Percentiles rank a stretch among this genome's conserved stretches.
These are phyloP conservation scores for Esox masquinongy DNA, from an alignment of 2,797 vertebrate species.

Conservation along the genomic window DNA sequence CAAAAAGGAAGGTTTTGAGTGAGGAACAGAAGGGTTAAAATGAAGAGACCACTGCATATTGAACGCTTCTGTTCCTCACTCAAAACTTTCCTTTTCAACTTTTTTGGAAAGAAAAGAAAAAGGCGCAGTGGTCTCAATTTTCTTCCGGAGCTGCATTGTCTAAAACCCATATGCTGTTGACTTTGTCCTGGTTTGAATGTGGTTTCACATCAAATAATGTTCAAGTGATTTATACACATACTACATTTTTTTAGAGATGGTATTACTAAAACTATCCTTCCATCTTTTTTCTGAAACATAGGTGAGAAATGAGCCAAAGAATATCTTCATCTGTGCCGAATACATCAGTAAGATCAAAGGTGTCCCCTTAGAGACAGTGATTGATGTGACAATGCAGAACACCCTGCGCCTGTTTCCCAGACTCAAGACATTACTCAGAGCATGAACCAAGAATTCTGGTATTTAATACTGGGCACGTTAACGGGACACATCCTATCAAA, in stretches of 20 bases:
- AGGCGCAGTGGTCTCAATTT: too few species aligned
- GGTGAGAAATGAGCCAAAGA: conserved; percentile 94
- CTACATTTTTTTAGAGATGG: background rate
- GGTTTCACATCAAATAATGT: background rate
- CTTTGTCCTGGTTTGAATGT: background rate
- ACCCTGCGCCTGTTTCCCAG: conserved; percentile 88
- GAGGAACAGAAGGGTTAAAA: too few species aligned
- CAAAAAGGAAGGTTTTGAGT: too few species aligned
- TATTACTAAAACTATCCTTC: background rate
- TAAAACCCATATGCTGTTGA: background rate
- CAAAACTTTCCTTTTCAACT: too few species aligned
- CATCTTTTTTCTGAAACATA: conserved; percentile 45
- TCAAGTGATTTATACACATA: background rate
- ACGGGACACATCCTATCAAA: background rate
- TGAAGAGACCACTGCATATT: too few species aligned
- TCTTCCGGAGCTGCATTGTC: too few species aligned
- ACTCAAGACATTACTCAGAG: conserved; percentile 72
- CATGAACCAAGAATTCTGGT: conserved; percentile 39
- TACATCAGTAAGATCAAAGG: conserved; percentile 90
- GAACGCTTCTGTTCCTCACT: too few species aligned
- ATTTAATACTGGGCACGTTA: background rate
- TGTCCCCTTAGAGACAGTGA: conserved; percentile 84
- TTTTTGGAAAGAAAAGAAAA: too few species aligned
- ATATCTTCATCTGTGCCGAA: conserved; percentile 85
- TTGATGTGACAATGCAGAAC: conserved; percentile 86